These are phyloP conservation scores for Macrosiphum euphorbiae DNA, from an alignment of 2,888 invertebrate genomes.

Conservation along the genomic window DNA sequence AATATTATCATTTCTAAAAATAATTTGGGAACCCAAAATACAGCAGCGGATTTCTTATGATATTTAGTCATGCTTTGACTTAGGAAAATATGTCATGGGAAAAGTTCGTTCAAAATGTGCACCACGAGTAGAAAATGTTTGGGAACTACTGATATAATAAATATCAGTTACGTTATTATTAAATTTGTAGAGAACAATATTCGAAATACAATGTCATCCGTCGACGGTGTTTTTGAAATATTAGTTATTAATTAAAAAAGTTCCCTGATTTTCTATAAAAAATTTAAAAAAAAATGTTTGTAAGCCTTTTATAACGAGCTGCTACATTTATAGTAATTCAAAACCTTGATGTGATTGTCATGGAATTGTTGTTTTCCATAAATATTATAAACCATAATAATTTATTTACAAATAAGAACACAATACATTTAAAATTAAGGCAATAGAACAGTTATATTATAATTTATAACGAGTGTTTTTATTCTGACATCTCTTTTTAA, in stretches of 20 bases:
- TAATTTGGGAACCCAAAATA: not conserved
- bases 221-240: not conserved
- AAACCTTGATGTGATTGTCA: not conserved
- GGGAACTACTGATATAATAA: not conserved
- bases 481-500: not conserved
- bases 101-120: not conserved
- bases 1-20: not conserved
- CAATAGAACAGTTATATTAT: too few species aligned
- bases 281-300: not conserved
- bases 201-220: not conserved
- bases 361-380: not conserved
- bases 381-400: too few species aligned
- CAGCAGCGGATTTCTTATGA: not conserved
- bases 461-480: not conserved
- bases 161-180: not conserved
- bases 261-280: not conserved
- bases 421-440: too few species aligned
- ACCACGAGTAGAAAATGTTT: not conserved
- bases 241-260: not conserved
- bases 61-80: not conserved
- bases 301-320: not conserved
- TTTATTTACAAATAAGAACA: too few species aligned
- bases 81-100: not conserved
- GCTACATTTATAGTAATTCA: not conserved
- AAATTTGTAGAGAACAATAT: not conserved